Conservation (phyloP, 37 sponge, comb jelly and placozoan species). For the Diacarnus erythraeanus region DNA sequence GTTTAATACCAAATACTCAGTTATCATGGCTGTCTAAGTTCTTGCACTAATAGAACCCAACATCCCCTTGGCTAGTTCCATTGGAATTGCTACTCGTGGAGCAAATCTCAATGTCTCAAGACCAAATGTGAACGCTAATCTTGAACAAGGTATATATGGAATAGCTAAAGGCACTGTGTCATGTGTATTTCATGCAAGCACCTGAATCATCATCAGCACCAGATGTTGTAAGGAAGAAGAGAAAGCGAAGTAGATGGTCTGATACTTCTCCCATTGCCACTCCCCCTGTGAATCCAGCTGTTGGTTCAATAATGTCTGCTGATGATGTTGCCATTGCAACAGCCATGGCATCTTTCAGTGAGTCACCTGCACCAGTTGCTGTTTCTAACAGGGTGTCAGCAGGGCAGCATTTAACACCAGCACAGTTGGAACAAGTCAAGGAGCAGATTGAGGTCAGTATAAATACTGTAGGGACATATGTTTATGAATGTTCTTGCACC, state of each 20-base stretch:
- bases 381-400: background rate
- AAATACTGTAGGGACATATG: background rate
- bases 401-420: constrained; percentile 34
- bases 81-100: background rate
- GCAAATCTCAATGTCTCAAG: background rate
- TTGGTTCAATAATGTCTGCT: background rate
- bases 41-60: constrained; percentile 23
- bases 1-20: constrained; percentile 2
- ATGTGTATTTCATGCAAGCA: background rate
- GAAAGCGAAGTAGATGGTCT: constrained; percentile 45
- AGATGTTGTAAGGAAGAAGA: constrained; percentile 10
- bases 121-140: background rate
- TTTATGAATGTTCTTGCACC: background rate
- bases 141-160: background rate
- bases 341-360: constrained; percentile 57
- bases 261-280: constrained; percentile 13
- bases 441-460: constrained; percentile 69
- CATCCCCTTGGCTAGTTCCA: background rate
- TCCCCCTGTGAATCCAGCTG: background rate
- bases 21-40: constrained; percentile 54
- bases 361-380: background rate
- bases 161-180: background rate
- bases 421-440: constrained; percentile 60
- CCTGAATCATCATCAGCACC: background rate
- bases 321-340: constrained; percentile 27